Evolutionary conservation across 2,113 vertebrate species (phyloP).

Genomic region (Mixornis gularis): DNA sequence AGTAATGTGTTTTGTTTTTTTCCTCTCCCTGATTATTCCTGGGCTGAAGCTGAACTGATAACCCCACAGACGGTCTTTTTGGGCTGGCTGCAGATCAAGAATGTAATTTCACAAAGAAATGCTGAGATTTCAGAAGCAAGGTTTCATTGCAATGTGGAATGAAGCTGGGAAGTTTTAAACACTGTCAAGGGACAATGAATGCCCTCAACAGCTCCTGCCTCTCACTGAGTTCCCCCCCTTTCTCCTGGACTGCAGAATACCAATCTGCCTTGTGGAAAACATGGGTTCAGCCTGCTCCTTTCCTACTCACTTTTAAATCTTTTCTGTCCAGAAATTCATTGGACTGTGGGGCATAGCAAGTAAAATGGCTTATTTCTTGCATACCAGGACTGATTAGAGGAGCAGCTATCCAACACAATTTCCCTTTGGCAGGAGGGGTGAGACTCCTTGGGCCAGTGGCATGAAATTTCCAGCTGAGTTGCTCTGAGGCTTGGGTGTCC

Average conservation of each 20-base stretch:
- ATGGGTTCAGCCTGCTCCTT: not conserved
- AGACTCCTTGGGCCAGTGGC: not conserved
- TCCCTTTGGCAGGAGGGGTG: not conserved
- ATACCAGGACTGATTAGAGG: not conserved
- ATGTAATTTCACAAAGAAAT: conserved; percentile 31
- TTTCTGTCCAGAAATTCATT: not conserved
- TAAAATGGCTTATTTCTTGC: not conserved
- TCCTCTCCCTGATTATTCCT: not conserved
- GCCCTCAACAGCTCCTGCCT: not conserved
- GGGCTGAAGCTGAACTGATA: conserved; percentile 40
- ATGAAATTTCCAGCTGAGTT: not conserved
- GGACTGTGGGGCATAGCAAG: not conserved
- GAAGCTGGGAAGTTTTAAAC: not conserved
- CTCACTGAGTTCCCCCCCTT: not conserved
- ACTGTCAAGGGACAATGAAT: not conserved
- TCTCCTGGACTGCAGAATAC: not conserved
- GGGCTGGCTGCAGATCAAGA: conserved; percentile 29
- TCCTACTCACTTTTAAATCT: not conserved
- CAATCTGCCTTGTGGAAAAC: not conserved
- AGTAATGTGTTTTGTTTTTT: not conserved
- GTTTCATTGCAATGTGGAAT: not conserved
- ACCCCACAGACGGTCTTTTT: conserved; percentile 17
- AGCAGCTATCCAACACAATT: not conserved
- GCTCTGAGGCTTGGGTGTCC: not conserved
- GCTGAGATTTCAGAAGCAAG: conserved; percentile 56